These are phyloP conservation scores for Xiphophorus hellerii DNA, from an alignment of 2,113 vertebrate species.

Conservation along the genomic window DNA sequence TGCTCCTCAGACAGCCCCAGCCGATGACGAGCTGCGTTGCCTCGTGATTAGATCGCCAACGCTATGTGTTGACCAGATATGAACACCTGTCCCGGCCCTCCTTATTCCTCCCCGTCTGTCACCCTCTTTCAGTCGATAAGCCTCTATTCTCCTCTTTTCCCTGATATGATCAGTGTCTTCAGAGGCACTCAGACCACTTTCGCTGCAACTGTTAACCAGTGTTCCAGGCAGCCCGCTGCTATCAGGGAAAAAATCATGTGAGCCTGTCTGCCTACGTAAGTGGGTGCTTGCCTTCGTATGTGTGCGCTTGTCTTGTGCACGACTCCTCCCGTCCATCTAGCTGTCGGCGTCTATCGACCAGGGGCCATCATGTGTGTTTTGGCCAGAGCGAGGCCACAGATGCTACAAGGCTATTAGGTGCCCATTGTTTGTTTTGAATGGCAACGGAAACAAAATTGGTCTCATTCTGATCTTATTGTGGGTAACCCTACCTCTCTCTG, in stretches of 20 bases:
- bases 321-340: constrained; percentile 76
- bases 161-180: constrained; percentile 82
- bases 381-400: constrained; percentile 76
- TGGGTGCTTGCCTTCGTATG: constrained; percentile 36
- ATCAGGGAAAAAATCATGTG: constrained; percentile 57
- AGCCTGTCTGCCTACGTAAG: constrained; percentile 35
- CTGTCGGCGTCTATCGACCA: constrained; percentile 81
- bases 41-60: constrained; percentile 74
- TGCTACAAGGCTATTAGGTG: constrained; percentile 83
- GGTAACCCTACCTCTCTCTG: constrained; percentile 84
- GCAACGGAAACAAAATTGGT: constrained; percentile 85
- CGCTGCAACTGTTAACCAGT: constrained; percentile 74
- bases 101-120: constrained; percentile 40
- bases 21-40: constrained; percentile 52
- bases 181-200: constrained; percentile 81
- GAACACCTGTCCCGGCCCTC: constrained; percentile 41
- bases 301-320: constrained; percentile 32
- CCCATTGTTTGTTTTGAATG: constrained; percentile 88
- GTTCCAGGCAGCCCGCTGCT: constrained; percentile 72
- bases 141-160: constrained; percentile 66
- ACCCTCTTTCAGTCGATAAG: constrained; percentile 69
- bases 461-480: constrained; percentile 86
- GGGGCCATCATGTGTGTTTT: constrained; percentile 74
- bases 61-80: constrained; percentile 50
- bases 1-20: constrained; percentile 28